Percentiles rank a stretch among this genome's conserved stretches.
Evolutionary conservation across 2,888 invertebrate genomes (phyloP).

Genomic region (Meganola albula): DNA sequence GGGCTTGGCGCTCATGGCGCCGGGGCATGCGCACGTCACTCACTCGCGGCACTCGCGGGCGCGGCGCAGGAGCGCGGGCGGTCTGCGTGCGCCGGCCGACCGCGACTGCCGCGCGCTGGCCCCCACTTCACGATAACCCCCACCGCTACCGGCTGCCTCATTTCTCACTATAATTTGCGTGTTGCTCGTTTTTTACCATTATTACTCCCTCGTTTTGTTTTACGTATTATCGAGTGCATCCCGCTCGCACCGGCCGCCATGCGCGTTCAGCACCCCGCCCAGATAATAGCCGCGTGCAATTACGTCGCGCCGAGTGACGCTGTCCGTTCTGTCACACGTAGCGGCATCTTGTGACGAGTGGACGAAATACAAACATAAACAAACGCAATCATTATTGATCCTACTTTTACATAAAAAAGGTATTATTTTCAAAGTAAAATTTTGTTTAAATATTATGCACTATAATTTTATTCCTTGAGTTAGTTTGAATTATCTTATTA

Average conservation of each 20-base stretch:
- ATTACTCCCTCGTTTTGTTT: slow-evolving; percentile 78
- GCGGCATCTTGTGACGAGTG: slow-evolving; percentile 64
- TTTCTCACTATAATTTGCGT: slow-evolving; percentile 79
- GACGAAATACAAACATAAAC: slow-evolving; percentile 27
- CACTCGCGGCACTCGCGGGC: slow-evolving; percentile 70
- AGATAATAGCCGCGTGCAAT: slow-evolving; percentile 74
- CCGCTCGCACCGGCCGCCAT: slow-evolving; percentile 77
- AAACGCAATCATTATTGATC: neutral
- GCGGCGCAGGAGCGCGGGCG: slow-evolving; percentile 63
- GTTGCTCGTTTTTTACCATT: slow-evolving; percentile 77
- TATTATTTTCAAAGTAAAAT: too few relatives aligned
- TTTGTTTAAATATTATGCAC: too few relatives aligned
- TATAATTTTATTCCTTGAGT: too few relatives aligned
- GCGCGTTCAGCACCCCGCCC: slow-evolving; percentile 73
- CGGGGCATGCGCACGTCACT: slow-evolving; percentile 65
- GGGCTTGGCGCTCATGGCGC: slow-evolving; percentile 32
- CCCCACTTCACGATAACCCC: slow-evolving; percentile 66
- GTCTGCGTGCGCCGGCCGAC: slow-evolving; percentile 64
- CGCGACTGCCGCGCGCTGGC: slow-evolving; percentile 64
- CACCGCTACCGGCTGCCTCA: slow-evolving; percentile 78
- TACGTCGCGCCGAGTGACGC: slow-evolving; percentile 48
- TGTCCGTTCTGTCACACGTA: slow-evolving; percentile 36
- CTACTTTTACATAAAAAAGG: too few relatives aligned
- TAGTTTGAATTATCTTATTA: too few relatives aligned
- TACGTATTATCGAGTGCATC: slow-evolving; percentile 78